Evolutionary conservation across 35 echinoderm and acorn worm genomes (phyloP).

Genomic region (Chiridota heheva): DNA sequence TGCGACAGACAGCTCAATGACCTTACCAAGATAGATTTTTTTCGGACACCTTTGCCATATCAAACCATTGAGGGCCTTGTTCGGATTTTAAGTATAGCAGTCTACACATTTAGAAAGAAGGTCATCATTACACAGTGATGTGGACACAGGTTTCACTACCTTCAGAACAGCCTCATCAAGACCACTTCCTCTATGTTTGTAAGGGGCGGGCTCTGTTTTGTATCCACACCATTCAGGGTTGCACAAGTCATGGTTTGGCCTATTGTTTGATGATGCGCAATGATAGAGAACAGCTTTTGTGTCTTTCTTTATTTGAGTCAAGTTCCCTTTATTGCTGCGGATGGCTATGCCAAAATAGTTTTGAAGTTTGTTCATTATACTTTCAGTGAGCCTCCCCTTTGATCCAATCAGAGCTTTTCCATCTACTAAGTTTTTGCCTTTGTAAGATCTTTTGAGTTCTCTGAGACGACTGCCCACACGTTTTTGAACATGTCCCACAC

Average conservation of each 20-base stretch:
- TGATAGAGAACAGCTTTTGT: conserved; percentile 11
- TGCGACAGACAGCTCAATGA: neutral
- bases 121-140: neutral
- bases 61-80: conserved; percentile 15
- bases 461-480: neutral
- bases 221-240: neutral
- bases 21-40: neutral
- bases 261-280: conserved; percentile 12
- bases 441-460: neutral
- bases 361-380: too few relatives aligned
- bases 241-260: neutral
- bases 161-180: conserved; percentile 5
- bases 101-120: neutral
- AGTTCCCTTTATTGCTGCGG: neutral
- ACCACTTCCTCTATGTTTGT: conserved; percentile 7
- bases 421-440: neutral
- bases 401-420: too few relatives aligned
- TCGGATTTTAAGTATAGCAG: conserved; percentile 35
- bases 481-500: conserved; percentile 9
- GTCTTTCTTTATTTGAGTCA: neutral
- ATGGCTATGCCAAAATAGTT: conserved; percentile 8
- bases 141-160: conserved; percentile 10
- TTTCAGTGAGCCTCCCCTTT: too few relatives aligned
- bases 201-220: neutral
- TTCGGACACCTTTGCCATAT: conserved; percentile 19